Evolutionary conservation across 2,888 invertebrate species (phyloP).

Genomic region (Opisthograptis luteolata): DNA sequence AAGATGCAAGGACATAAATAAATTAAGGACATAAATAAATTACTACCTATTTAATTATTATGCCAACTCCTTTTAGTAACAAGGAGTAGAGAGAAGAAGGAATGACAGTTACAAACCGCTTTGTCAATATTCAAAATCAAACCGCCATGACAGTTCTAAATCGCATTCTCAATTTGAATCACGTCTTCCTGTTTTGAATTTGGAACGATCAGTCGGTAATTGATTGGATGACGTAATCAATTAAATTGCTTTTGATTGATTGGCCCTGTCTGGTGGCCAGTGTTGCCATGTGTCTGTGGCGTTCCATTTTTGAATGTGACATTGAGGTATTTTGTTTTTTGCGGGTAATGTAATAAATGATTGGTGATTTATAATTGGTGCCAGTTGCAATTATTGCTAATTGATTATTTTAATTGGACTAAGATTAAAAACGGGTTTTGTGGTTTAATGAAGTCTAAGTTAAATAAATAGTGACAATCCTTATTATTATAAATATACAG

Average conservation of each 20-base stretch:
- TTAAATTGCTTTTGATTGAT: slow-evolving; percentile 61
- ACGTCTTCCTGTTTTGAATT: slow-evolving; percentile 53
- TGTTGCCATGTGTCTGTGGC: slow-evolving; percentile 18
- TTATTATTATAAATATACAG: too few species aligned
- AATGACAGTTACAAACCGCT: too few species aligned
- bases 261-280: slow-evolving; percentile 28
- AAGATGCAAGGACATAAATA: too few species aligned
- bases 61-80: background rate
- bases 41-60: too few species aligned
- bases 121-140: slow-evolving; percentile 4
- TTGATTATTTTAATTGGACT: slow-evolving; percentile 6
- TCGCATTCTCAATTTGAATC: slow-evolving; percentile 23
- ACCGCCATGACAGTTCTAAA: slow-evolving; percentile 18
- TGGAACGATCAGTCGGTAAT: slow-evolving; percentile 46
- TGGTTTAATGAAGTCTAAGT: too few species aligned
- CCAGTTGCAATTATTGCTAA: slow-evolving; percentile 4
- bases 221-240: slow-evolving; percentile 57
- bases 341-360: slow-evolving; percentile 18
- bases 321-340: slow-evolving; percentile 26
- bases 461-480: too few species aligned
- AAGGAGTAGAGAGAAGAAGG: too few species aligned
- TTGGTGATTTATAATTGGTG: slow-evolving; percentile 16
- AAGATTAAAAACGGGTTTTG: too few species aligned
- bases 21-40: too few species aligned
- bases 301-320: slow-evolving; percentile 34